These are phyloP conservation scores for Aphaenogaster floridana DNA, from an alignment of 1,140 invertebrate genomes.

Conservation along the genomic window DNA sequence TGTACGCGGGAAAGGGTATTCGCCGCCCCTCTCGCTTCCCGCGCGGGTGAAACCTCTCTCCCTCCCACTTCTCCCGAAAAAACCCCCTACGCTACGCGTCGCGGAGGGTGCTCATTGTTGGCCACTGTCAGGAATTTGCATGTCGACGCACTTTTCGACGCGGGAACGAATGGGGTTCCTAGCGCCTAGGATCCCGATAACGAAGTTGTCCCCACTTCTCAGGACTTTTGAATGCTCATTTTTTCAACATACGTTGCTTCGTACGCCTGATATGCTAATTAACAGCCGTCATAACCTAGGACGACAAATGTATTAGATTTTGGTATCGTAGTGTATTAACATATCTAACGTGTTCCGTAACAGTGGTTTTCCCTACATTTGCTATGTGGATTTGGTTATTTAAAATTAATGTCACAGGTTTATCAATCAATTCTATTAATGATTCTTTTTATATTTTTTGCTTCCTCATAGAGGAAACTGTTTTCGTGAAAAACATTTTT, in stretches of 20 bases:
- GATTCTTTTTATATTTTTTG: neutral
- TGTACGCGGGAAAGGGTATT: constrained; percentile 49
- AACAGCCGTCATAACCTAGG: neutral
- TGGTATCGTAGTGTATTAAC: neutral
- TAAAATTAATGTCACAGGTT: neutral
- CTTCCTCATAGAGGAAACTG: too few relatives aligned
- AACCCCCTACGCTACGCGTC: constrained; percentile 19
- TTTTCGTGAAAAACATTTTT: too few relatives aligned
- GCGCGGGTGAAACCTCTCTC: neutral
- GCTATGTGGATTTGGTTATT: neutral
- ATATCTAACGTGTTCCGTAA: neutral
- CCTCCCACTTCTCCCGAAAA: neutral
- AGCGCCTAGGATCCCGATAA: constrained; percentile 31
- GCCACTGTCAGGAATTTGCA: constrained; percentile 77
- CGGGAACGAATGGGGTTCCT: constrained; percentile 66
- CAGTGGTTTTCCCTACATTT: neutral
- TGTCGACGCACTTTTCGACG: constrained; percentile 78
- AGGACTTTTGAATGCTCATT: constrained; percentile 59
- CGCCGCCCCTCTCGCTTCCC: neutral
- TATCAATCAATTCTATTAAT: neutral
- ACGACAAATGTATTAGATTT: constrained; percentile 9
- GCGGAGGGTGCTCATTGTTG: constrained; percentile 74
- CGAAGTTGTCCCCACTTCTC: constrained; percentile 40
- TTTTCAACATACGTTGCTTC: constrained; percentile 38
- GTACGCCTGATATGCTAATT: neutral